These are phyloP conservation scores for Hemichromis elongatus DNA, from an alignment of 2,113 vertebrate genomes.

Conservation along the genomic window DNA sequence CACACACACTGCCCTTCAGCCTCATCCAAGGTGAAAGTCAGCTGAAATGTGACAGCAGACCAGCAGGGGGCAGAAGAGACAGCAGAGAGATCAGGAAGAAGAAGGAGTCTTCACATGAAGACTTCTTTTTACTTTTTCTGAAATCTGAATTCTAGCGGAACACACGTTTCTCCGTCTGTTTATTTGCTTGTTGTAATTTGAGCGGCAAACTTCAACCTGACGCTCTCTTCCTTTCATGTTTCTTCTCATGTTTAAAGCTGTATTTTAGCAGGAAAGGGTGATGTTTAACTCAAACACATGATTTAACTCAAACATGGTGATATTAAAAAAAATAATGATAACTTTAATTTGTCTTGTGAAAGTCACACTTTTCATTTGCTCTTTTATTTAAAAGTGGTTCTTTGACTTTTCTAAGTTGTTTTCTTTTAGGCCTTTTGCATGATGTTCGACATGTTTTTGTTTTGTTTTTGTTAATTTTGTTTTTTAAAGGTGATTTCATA, in stretches of 20 bases:
- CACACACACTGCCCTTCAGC: slow-evolving; percentile 10
- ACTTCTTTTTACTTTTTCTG: not conserved
- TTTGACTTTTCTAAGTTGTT: not conserved
- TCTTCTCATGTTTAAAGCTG: not conserved
- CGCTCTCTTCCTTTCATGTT: not conserved
- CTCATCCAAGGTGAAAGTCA: slow-evolving; percentile 19
- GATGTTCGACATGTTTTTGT: not conserved
- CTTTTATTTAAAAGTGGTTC: not conserved
- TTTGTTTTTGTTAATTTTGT: not conserved
- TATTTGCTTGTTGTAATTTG: not conserved
- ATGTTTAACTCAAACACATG: too few relatives aligned
- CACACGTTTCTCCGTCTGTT: not conserved
- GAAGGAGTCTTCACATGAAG: not conserved
- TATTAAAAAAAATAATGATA: not conserved
- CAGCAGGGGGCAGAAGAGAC: slow-evolving; percentile 20
- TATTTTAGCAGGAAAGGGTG: not conserved
- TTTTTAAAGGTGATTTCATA: not conserved
- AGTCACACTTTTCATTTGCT: not conserved
- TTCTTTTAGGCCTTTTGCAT: not conserved
- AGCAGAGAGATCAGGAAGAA: not conserved
- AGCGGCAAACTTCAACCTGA: not conserved
- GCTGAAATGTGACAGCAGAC: not conserved
- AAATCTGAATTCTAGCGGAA: not conserved
- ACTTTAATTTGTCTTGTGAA: not conserved
- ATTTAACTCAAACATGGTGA: not conserved